Percentiles rank a stretch among this genome's conserved stretches.
Conservation (phyloP, 2,797 vertebrate genomes). For the Micrastur ruficollis region DNA sequence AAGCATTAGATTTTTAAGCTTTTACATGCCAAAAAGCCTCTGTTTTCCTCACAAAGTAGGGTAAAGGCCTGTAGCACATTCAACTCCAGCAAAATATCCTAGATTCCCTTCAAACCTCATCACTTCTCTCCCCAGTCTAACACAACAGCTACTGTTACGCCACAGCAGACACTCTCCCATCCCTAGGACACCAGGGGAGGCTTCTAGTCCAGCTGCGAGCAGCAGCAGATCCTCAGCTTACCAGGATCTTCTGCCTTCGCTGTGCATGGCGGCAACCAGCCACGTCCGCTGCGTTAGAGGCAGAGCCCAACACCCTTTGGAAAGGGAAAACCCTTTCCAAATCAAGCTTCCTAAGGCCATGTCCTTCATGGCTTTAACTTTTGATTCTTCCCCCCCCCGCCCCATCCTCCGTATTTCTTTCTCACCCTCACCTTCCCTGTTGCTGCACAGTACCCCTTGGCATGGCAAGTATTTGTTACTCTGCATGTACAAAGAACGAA, state of each 20-base stretch:
- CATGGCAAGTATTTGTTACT: not conserved
- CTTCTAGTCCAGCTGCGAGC: not conserved
- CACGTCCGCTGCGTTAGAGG: not conserved
- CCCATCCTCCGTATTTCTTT: not conserved
- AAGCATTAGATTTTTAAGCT: not conserved
- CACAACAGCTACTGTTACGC: not conserved
- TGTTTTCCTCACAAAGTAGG: not conserved
- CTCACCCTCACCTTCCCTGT: not conserved
- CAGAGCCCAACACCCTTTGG: not conserved
- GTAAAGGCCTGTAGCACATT: not conserved
- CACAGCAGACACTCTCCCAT: not conserved
- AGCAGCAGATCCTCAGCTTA: not conserved
- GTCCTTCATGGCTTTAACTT: not conserved
- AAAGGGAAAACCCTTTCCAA: not conserved
- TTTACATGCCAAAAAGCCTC: not conserved
- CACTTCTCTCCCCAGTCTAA: not conserved
- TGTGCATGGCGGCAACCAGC: not conserved
- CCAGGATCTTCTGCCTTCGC: not conserved
- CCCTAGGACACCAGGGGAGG: not conserved
- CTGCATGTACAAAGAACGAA: not conserved
- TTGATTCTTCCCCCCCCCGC: fast-evolving
- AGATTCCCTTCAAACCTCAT: not conserved
- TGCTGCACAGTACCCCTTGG: not conserved
- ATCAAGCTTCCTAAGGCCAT: not conserved
- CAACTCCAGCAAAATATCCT: not conserved